Evolutionary conservation across 2,888 invertebrate species (phyloP).

Genomic region (Thymelicus lineola): DNA sequence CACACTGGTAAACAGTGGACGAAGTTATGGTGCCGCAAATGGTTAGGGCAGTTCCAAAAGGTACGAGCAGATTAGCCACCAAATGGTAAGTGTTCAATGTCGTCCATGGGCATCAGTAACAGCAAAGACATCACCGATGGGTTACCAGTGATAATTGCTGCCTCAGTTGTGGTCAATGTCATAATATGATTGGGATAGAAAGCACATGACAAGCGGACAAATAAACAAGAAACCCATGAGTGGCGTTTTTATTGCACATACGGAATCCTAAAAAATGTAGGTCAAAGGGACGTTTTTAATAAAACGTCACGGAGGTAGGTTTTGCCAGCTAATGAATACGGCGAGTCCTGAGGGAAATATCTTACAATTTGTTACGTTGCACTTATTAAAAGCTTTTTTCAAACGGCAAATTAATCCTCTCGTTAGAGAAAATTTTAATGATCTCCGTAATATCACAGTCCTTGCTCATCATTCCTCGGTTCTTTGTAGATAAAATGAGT

Average conservation of each 20-base stretch:
- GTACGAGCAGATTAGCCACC: no score
- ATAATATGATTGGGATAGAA: no score
- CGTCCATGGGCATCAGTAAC: no score
- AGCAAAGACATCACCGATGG: no score
- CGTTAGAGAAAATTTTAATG: slow-evolving; percentile 3
- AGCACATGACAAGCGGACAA: background rate
- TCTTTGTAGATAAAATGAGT: slow-evolving; percentile 3
- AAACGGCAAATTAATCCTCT: slow-evolving; percentile 7
- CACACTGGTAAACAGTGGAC: no score
- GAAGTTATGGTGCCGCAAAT: no score
- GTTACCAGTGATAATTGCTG: no score
- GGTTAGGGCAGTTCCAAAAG: no score
- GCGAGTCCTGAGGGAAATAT: background rate
- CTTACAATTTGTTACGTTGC: slow-evolving; percentile 10
- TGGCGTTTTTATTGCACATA: background rate
- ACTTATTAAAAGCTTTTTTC: slow-evolving; percentile 8
- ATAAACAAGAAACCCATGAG: background rate
- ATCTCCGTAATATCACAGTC: slow-evolving; percentile 5
- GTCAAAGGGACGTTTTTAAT: background rate
- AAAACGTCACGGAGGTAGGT: slow-evolving; percentile 6
- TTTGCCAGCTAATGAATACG: slow-evolving; percentile 9
- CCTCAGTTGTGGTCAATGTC: no score
- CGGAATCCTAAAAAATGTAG: slow-evolving; percentile 1
- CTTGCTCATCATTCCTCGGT: background rate
- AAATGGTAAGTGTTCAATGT: no score